phyloP scores from a whole-genome alignment of 2,797 vertebrate species.

The Rhynchonycteris naso region DNA sequence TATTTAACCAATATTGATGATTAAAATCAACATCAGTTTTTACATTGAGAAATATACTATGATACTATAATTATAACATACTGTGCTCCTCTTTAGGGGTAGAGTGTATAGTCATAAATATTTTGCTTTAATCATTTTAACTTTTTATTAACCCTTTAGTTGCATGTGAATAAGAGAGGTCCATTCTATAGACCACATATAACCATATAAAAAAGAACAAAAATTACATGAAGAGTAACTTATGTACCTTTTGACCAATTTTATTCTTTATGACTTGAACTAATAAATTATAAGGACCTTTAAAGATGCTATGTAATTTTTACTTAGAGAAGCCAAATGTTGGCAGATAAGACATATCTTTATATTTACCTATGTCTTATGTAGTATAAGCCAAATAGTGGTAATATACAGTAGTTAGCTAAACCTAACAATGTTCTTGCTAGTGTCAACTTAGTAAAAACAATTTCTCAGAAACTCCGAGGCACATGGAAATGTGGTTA shows the following conservation, averaged over 20 bases:
- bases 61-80: background rate
- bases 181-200: background rate
- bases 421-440: background rate
- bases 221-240: background rate
- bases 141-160: background rate
- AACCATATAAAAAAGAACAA: background rate
- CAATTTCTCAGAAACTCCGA: background rate
- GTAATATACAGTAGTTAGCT: background rate
- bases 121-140: background rate
- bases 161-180: background rate
- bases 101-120: background rate
- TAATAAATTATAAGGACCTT: background rate
- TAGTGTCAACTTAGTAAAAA: background rate
- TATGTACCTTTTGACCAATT: background rate
- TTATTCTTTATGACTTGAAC: background rate
- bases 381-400: background rate
- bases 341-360: background rate
- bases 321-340: background rate
- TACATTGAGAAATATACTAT: background rate
- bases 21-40: background rate
- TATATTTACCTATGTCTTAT: background rate
- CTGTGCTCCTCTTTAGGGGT: background rate
- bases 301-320: background rate
- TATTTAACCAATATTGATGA: background rate
- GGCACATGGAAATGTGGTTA: background rate